A percentile compares a stretch with the other conserved stretches of the same genome.
Evolutionary conservation across 2,113 vertebrate species (phyloP).

Genomic region (Cettia cetti): DNA sequence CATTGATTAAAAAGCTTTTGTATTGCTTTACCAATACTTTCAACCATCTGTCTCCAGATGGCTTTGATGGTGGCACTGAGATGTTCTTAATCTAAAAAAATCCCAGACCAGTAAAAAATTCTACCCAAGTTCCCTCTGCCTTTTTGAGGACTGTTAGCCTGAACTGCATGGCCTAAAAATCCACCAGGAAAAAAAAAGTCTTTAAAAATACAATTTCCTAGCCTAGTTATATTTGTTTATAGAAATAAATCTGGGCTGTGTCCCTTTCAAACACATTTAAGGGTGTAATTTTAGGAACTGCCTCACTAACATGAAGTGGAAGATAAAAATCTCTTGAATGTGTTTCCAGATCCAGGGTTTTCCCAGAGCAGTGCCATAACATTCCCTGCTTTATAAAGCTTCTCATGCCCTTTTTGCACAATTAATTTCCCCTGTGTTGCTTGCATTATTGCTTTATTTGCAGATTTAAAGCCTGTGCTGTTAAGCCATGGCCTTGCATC

Average conservation of each 20-base stretch:
- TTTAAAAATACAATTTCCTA: neutral
- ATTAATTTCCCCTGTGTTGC: slow-evolving; percentile 26
- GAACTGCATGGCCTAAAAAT: neutral
- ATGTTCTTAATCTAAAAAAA: neutral
- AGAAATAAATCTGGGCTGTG: no score
- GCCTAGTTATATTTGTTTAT: neutral
- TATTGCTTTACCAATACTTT: neutral
- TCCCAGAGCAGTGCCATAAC: neutral
- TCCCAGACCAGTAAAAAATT: neutral
- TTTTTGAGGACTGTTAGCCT: neutral
- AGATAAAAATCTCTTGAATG: neutral
- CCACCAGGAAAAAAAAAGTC: neutral
- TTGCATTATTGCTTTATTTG: slow-evolving; percentile 17
- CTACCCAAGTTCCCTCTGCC: neutral
- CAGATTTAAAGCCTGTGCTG: slow-evolving; percentile 8
- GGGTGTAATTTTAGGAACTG: neutral
- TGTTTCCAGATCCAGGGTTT: neutral
- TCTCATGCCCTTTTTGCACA: slow-evolving; percentile 30
- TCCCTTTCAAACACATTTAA: no score
- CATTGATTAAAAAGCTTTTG: neutral
- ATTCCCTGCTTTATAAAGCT: slow-evolving; percentile 6
- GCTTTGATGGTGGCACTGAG: neutral
- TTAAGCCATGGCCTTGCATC: neutral
- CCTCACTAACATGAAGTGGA: neutral
- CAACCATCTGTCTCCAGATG: neutral